Base-by-base conservation (phyloP, 2,113 vertebrate species). In the Gymnogyps californianus region DNA sequence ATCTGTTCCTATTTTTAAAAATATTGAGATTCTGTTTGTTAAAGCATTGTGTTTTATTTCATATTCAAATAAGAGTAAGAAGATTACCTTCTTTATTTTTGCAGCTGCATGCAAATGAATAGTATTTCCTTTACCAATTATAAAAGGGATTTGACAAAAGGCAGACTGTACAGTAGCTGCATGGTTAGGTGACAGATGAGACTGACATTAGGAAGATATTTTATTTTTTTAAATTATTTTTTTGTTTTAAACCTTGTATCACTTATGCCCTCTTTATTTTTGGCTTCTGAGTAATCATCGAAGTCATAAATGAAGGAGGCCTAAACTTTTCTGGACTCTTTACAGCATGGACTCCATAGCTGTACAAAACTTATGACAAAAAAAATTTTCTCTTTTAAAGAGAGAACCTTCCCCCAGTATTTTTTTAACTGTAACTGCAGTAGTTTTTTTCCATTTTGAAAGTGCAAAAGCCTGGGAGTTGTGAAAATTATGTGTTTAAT, bases 71-170 rank as follows among this genome's bases (percentile, higher is more conserved):
- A 36, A 84, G 64, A 52, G 13, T 86, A 80, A 94, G 90, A 85
- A 62, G 86, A 92, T 96, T 90, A 74, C 51, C 47, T 83, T 79
- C 74, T 71, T 86, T 81, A 86, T 83, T 96, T 92, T 83, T 75
- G 69, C 89, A 92, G 89, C 92, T 95, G 80, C 44, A 52, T 92
- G 83, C 79, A 95, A 93, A 94, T 89, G 59, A 81, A 44, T 28
- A 59, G 32, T 51, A 75, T 95, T 88, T 95, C 51, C 51, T 75
- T 81, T 62, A 40, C 13, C 42, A 6, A 3, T 47, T 86, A 16
- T 55, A 47, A 85, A 62, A 42, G 46, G 51, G 64, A 52, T 90
- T 93, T 93, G 64, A 59, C 28, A n/a, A 54, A 88, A 91, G 55
- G 26, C 88, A 90, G 13, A 34, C 34, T 76, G 40, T 59, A 54